These are phyloP conservation scores for Drosophila takahashii DNA, from an alignment of 1,140 invertebrate genomes.

Conservation along the genomic window DNA sequence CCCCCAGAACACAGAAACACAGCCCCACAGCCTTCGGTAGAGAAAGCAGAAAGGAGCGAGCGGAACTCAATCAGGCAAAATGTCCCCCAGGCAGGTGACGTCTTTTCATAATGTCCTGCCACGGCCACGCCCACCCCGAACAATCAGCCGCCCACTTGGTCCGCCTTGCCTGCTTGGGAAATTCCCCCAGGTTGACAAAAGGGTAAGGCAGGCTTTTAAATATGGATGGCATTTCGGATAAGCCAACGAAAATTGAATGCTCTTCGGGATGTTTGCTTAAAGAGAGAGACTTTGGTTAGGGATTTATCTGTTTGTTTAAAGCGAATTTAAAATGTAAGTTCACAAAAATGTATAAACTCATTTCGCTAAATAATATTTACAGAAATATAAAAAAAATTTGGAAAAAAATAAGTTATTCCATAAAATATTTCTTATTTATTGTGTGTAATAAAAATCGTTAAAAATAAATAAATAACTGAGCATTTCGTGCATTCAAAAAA, in stretches of 20 bases:
- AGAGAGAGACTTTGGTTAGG: not conserved
- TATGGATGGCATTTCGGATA: slow-evolving; percentile 20
- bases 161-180: not conserved
- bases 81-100: slow-evolving; percentile 50
- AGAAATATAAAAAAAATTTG: not conserved
- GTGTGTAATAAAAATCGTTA: no score
- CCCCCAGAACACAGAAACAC: slow-evolving; percentile 29
- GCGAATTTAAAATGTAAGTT: not conserved
- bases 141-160: slow-evolving; percentile 24
- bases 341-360: not conserved
- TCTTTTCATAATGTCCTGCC: slow-evolving; percentile 46
- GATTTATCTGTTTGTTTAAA: not conserved
- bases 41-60: slow-evolving; percentile 34
- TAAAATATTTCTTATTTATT: not conserved
- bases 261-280: slow-evolving; percentile 24
- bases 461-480: no score
- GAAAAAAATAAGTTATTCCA: not conserved
- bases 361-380: not conserved
- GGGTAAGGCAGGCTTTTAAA: slow-evolving; percentile 42
- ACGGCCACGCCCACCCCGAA: slow-evolving; percentile 26
- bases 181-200: slow-evolving; percentile 28
- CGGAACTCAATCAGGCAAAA: slow-evolving; percentile 72
- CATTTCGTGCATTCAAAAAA: not conserved
- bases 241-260: slow-evolving; percentile 34
- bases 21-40: not conserved